Conservation (phyloP, 1,140 invertebrate species). For the Heliconius hermathena region DNA sequence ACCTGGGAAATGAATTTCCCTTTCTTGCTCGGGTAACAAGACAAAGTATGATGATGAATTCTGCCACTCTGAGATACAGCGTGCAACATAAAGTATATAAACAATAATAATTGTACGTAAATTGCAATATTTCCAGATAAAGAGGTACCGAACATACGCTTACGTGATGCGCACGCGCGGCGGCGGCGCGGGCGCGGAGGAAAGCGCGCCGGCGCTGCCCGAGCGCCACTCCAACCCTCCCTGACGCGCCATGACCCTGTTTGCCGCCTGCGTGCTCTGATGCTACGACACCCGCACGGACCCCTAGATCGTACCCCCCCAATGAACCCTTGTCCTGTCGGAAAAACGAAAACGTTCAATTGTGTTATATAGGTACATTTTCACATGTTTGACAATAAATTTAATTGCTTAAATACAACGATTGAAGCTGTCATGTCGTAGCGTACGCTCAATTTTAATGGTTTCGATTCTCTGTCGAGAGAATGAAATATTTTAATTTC, state of each 20-base stretch:
- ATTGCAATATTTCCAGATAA: constrained; percentile 84
- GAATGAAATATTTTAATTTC: too few species aligned
- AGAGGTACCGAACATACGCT: constrained; percentile 93
- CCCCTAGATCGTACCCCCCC: neutral
- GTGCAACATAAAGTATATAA: too few species aligned
- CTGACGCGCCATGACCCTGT: constrained; percentile 87
- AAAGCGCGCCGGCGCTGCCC: constrained; percentile 82
- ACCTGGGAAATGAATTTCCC: too few species aligned
- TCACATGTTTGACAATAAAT: neutral
- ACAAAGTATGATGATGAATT: too few species aligned
- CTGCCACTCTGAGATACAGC: too few species aligned
- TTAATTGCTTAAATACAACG: neutral
- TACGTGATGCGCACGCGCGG: constrained; percentile 90
- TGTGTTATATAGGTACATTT: neutral
- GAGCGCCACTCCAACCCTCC: constrained; percentile 74
- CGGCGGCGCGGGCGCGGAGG: constrained; percentile 89
- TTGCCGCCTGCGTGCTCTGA: constrained; percentile 90
- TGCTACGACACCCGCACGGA: constrained; percentile 39
- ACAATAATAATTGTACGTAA: too few species aligned
- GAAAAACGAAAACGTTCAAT: neutral
- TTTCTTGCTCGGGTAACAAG: too few species aligned
- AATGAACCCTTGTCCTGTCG: constrained; percentile 4
- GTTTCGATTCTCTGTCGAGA: too few species aligned
- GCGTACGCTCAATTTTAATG: too few species aligned
- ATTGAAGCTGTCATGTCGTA: too few species aligned